Evolutionary conservation across 2,888 invertebrate species (phyloP).

Genomic region (Serripes groenlandicus): DNA sequence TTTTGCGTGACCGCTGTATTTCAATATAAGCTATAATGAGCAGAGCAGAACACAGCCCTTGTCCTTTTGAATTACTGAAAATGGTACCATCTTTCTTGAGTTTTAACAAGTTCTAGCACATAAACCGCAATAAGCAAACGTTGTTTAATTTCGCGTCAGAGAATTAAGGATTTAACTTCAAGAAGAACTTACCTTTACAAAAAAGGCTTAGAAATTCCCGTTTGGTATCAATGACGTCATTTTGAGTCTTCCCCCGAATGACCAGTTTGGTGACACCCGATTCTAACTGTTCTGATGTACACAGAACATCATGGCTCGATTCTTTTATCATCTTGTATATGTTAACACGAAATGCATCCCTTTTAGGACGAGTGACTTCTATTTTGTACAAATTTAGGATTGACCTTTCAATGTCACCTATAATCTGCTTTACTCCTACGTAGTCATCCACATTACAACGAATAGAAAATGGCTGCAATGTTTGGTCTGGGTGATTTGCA

Average conservation of each 20-base stretch:
- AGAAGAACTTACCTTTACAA: slow-evolving; percentile 43
- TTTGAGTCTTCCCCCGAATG: slow-evolving; percentile 18
- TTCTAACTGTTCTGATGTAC: slow-evolving; percentile 25
- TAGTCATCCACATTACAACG: slow-evolving; percentile 17
- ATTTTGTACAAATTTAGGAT: slow-evolving; percentile 18
- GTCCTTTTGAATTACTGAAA: no score
- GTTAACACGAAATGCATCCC: slow-evolving; percentile 38
- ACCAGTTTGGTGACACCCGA: slow-evolving; percentile 24
- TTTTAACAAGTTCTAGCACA: no score
- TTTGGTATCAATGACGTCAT: slow-evolving; percentile 29
- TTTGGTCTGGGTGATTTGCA: neutral
- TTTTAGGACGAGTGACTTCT: slow-evolving; percentile 31
- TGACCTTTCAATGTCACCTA: slow-evolving; percentile 18
- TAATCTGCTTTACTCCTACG: slow-evolving; percentile 2
- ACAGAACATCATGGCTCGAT: slow-evolving; percentile 19
- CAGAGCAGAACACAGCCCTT: no score
- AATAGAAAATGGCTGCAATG: neutral
- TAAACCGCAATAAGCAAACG: no score
- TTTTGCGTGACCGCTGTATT: no score
- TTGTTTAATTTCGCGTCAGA: no score
- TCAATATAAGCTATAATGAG: no score
- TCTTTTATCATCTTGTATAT: slow-evolving; percentile 39
- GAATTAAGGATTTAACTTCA: neutral
- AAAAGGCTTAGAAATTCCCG: slow-evolving; percentile 48
- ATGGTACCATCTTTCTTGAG: no score